Base-by-base conservation (phyloP, 2,113 vertebrate genomes). In the Cynoglossus semilaevis region DNA sequence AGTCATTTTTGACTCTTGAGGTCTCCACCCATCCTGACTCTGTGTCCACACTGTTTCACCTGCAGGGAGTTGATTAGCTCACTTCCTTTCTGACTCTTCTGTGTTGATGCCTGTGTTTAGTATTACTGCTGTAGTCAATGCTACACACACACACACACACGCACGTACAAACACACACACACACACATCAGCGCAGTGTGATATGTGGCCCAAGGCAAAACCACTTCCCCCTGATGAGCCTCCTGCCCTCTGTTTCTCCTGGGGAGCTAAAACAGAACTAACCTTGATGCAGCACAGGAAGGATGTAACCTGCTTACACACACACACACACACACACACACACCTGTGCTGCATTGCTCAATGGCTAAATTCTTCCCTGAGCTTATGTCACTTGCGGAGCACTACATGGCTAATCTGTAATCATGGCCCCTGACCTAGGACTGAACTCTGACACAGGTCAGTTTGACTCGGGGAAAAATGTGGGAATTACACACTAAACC, bases 161-260 rank as follows among this genome's bases (percentile, higher is more conserved):
- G 51, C 73, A 70, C 71, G 63, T 12, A 38, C 12, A 40, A 34
- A 40, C 48, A 51, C 75, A 56, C 77, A 70, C 74, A 64, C n/a
- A 13, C n/a, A 43, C 63, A 74, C 64, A 74, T 65, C 51, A 62
- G 51, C 60, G 70, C 53, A 58, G 77, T 80, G 70, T 84, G 79
- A 83, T 84, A 82, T 64, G 74, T 79, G 75, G 72, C 82, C 79
- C 50, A 67, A 71, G 77, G 86, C 77, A 60, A 76, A 79, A 29
- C 56, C 82, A 77, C 78, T 85, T 80, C 74, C 68, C 63, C 63
- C 72, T 87, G 85, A 89, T 85, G 85, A 88, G 82, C 66, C 77
- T 82, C 66, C 65, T 86, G 79, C 79, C 82, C 77, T 83, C 76
- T 36, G 56, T 79, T 67, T 77, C 77, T 79, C 66, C 60, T 40